phyloP scores from a whole-genome alignment of 2,113 vertebrate species.

The Ivindomyrus marchei region DNA sequence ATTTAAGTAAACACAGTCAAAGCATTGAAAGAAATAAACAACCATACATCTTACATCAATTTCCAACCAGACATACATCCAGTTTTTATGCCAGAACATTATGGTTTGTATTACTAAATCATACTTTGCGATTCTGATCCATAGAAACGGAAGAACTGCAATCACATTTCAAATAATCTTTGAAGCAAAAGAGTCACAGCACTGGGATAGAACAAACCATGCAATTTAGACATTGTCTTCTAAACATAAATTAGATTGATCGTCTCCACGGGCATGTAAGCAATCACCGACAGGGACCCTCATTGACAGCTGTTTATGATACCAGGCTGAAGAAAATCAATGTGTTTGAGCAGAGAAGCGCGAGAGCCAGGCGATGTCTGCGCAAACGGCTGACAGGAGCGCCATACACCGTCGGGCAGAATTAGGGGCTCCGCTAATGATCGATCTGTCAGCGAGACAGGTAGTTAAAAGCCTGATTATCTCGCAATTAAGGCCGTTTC shows the following conservation, averaged over 20 bases:
- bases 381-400: slow-evolving; percentile 29
- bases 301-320: slow-evolving; percentile 47
- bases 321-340: slow-evolving; percentile 33
- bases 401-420: slow-evolving; percentile 43
- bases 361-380: slow-evolving; percentile 7
- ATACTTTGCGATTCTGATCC: not conserved
- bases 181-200: slow-evolving; percentile 36
- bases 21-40: not conserved
- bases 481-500: slow-evolving; percentile 37
- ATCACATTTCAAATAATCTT: slow-evolving; percentile 49
- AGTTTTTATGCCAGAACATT: slow-evolving; percentile 6
- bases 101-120: not conserved
- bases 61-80: not conserved
- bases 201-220: slow-evolving; percentile 55
- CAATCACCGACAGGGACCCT: slow-evolving; percentile 38
- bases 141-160: slow-evolving; percentile 30
- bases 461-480: slow-evolving; percentile 47
- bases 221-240: slow-evolving; percentile 48
- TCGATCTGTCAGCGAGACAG: slow-evolving; percentile 45
- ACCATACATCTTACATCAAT: not conserved
- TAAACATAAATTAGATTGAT: slow-evolving; percentile 52
- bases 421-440: slow-evolving; percentile 44
- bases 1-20: not conserved
- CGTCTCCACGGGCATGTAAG: slow-evolving; percentile 45
- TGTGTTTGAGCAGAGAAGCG: slow-evolving; percentile 15